phyloP scores from a whole-genome alignment of 2,888 invertebrate species.

The Netelia melanura region DNA sequence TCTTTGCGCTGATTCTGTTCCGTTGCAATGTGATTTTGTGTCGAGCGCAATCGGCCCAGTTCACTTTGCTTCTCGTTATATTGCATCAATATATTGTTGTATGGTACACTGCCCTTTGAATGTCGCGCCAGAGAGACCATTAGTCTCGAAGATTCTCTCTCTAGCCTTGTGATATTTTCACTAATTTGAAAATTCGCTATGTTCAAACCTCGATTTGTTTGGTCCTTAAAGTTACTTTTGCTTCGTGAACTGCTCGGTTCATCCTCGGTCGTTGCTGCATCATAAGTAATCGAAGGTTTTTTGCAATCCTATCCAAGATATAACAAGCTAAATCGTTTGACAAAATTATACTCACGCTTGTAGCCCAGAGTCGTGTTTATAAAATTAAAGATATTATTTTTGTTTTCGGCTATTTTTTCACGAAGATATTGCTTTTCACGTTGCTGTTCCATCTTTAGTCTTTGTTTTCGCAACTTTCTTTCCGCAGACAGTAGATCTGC shows the following conservation, averaged over 20 bases:
- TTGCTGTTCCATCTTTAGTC: slow-evolving; percentile 88
- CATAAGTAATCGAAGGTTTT: slow-evolving; percentile 13
- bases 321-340: not conserved
- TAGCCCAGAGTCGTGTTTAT: slow-evolving; percentile 89
- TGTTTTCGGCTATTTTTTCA: slow-evolving; percentile 86
- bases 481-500: slow-evolving; percentile 91
- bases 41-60: slow-evolving; percentile 87
- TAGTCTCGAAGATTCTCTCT: slow-evolving; percentile 89
- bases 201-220: slow-evolving; percentile 89
- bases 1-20: slow-evolving; percentile 91
- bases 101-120: slow-evolving; percentile 87
- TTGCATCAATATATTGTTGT: slow-evolving; percentile 88
- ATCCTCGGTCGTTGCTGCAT: slow-evolving; percentile 73
- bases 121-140: slow-evolving; percentile 89
- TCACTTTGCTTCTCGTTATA: slow-evolving; percentile 88
- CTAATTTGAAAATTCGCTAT: slow-evolving; percentile 90
- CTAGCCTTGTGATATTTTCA: slow-evolving; percentile 89
- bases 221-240: slow-evolving; percentile 83
- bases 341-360: slow-evolving; percentile 76
- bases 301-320: not conserved
- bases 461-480: slow-evolving; percentile 88
- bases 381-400: slow-evolving; percentile 91
- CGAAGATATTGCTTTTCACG: slow-evolving; percentile 89
- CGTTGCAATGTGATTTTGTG: slow-evolving; percentile 88
- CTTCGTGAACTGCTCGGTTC: slow-evolving; percentile 77